Conservation (phyloP, 2,113 vertebrate genomes). For the Aleadryas rufinucha region DNA sequence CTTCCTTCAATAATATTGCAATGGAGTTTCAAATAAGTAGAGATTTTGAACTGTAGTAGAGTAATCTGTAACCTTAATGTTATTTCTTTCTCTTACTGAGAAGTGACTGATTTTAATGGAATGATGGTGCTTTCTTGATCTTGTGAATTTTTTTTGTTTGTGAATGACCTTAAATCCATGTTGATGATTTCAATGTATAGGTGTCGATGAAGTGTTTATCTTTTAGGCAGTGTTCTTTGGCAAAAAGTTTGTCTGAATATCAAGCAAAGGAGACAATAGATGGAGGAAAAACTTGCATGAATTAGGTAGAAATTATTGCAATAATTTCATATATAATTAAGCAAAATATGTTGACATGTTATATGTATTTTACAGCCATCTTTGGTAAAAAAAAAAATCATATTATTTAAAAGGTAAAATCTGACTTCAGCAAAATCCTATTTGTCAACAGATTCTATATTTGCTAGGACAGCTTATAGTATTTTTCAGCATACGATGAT, state of each 20-base stretch:
- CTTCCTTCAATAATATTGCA: background rate
- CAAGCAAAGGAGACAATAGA: background rate
- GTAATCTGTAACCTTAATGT: background rate
- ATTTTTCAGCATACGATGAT: background rate
- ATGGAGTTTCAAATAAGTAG: background rate
- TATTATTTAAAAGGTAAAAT: background rate
- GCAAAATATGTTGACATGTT: background rate
- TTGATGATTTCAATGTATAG: background rate
- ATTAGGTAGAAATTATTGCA: background rate
- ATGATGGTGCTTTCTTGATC: background rate
- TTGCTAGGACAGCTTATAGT: background rate
- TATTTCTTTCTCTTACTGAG: background rate
- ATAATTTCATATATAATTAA: background rate
- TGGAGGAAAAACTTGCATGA: background rate
- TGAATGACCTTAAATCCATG: background rate
- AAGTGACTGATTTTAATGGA: background rate
- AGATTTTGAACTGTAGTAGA: background rate
- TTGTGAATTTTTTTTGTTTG: background rate
- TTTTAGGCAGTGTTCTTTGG: background rate
- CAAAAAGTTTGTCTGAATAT: background rate
- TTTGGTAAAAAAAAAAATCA: background rate
- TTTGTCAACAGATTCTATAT: background rate
- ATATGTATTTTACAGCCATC: background rate
- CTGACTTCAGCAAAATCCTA: background rate
- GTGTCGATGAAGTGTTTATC: background rate